Evolutionary conservation across 2,888 invertebrate species (phyloP).

Genomic region (Glyphotaelius pellucidus): DNA sequence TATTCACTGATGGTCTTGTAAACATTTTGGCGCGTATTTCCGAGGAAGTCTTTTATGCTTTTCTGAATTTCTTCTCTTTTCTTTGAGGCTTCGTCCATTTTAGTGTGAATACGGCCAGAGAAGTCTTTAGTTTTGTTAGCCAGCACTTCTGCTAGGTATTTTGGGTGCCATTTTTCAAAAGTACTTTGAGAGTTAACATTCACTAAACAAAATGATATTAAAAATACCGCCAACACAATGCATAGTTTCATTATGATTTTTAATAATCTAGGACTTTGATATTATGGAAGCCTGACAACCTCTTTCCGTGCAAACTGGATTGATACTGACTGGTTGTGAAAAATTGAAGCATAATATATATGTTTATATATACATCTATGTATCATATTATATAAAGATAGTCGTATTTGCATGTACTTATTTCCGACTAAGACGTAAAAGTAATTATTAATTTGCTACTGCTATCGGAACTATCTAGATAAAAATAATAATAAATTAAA

Average conservation of each 20-base stretch:
- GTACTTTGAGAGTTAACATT: slow-evolving; percentile 22
- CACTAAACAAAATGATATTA: slow-evolving; percentile 10
- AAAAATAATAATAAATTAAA: background rate
- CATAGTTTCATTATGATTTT: slow-evolving; percentile 26
- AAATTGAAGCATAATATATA: background rate
- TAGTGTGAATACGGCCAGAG: background rate
- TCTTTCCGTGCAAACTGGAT: background rate
- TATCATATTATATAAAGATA: background rate
- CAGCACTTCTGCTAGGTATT: slow-evolving; percentile 49
- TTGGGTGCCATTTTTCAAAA: slow-evolving; percentile 59
- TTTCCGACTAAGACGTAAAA: background rate
- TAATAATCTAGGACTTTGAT: background rate
- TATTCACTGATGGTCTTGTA: slow-evolving; percentile 50
- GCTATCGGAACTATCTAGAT: background rate
- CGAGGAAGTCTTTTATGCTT: slow-evolving; percentile 49
- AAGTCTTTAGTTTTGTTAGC: slow-evolving; percentile 57
- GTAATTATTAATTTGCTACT: background rate
- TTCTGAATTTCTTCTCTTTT: slow-evolving; percentile 49
- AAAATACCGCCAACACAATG: background rate
- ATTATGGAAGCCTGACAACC: background rate
- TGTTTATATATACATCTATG: background rate
- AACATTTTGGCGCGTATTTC: slow-evolving; percentile 35
- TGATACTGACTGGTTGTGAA: slow-evolving; percentile 7
- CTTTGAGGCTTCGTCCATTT: slow-evolving; percentile 49
- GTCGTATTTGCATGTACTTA: slow-evolving; percentile 17